Percentiles rank a stretch among this genome's conserved stretches.
Conservation (phyloP, 2,113 vertebrate genomes). For the Cairina moschata region DNA sequence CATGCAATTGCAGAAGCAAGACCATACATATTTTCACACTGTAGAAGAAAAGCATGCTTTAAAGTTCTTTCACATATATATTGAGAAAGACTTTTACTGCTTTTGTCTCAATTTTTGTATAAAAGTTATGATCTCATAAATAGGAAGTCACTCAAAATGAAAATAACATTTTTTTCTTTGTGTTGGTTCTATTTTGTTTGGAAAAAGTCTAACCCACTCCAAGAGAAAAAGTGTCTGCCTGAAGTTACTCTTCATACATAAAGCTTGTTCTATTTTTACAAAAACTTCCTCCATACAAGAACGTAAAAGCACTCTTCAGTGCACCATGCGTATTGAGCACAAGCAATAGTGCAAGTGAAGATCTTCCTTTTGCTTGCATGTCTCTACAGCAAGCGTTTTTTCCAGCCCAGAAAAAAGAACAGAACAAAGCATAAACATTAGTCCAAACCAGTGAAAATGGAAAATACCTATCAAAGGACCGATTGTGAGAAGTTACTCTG, state of each 20-base stretch:
- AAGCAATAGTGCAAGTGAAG: background rate
- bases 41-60: background rate
- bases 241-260: background rate
- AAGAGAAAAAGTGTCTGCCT: background rate
- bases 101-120: background rate
- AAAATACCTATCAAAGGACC: conserved; percentile 93
- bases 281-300: background rate
- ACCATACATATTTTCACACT: background rate
- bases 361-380: background rate
- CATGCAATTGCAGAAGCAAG: background rate
- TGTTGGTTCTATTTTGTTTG: background rate
- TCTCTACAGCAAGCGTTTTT: background rate
- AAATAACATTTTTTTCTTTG: background rate
- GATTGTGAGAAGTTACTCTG: conserved; percentile 88
- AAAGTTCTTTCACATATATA: background rate
- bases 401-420: background rate
- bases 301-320: background rate
- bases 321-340: background rate
- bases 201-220: background rate
- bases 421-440: background rate
- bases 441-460: background rate
- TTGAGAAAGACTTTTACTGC: background rate
- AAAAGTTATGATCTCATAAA: background rate
- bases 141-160: background rate
- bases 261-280: background rate